Evolutionary conservation across 2,888 invertebrate genomes (phyloP), one percentile per base, ranked within the genome.

Genomic region (Zygaena filipendulae): DNA sequence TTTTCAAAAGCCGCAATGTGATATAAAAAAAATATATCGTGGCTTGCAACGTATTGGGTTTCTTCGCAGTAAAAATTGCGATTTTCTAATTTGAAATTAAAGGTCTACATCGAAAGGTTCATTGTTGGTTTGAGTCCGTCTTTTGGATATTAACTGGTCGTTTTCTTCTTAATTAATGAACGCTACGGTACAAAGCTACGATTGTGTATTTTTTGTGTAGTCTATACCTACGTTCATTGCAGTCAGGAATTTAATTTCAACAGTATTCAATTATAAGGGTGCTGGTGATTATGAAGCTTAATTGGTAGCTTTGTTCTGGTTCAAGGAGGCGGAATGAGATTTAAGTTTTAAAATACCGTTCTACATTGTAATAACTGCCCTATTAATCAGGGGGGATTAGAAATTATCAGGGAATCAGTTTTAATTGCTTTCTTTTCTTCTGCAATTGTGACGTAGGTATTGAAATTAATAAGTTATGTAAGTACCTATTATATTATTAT

Each of bases 131-230:
- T n/a, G n/a, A n/a, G n/a, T n/a, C n/a, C n/a, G n/a, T n/a, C n/a
- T n/a, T n/a, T n/a, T n/a, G n/a, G n/a, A n/a, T n/a, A n/a, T n/a
- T n/a, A n/a, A n/a, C n/a, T n/a, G n/a, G n/a, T n/a, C n/a, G n/a
- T 53, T 62, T 61, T 53, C 51, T 59, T 63, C 66, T 59, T 72
- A 71, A 74, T 74, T 68, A 71, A 69, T 66, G 69, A 70, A 69
- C 62, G 60, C 61, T 60, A 52, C 54, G 62, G 68, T 59, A 60
- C 60, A 69, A 66, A 62, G 64, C 63, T 61, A 46, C 55, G 57
- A 60, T 68, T 74, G 61, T 70, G 45, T 64, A 51, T 64, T 68
- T 68, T 69, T 64, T 66, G 47, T 61, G 42, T 50, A 54, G 50
- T 39, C 43, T 47, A 46, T 48, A 48, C 45, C 47, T 52, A 47